These are phyloP conservation scores for Poliocrania exsul DNA, from an alignment of 2,797 vertebrate genomes.

Conservation along the genomic window DNA sequence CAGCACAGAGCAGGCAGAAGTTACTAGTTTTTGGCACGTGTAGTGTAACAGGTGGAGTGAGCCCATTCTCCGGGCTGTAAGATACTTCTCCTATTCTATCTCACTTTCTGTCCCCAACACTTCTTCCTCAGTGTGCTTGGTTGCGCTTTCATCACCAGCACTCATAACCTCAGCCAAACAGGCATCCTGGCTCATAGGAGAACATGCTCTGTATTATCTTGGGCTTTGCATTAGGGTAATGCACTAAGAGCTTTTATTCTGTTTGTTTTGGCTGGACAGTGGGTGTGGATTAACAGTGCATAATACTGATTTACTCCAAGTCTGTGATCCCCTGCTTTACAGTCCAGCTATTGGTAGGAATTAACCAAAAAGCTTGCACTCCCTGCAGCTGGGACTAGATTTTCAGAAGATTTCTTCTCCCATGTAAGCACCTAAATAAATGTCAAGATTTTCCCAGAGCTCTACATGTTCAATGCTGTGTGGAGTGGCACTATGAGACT, in stretches of 20 bases:
- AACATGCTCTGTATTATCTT: background rate
- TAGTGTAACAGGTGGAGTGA: background rate
- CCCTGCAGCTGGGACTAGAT: background rate
- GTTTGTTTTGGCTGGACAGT: constrained; percentile 19
- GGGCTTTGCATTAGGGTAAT: constrained; percentile 19
- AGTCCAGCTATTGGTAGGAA: background rate
- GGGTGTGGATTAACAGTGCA: constrained; percentile 32
- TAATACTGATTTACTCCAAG: constrained; percentile 14
- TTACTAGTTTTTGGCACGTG: background rate
- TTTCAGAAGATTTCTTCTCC: constrained; percentile 8
- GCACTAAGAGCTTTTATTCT: constrained; percentile 27
- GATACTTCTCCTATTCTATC: background rate
- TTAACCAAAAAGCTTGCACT: constrained; percentile 12
- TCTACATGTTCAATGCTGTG: background rate
- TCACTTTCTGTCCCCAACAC: background rate
- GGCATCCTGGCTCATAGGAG: background rate
- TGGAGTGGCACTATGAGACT: background rate
- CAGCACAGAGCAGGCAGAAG: background rate
- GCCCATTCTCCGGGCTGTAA: rapidly evolving
- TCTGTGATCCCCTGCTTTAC: background rate
- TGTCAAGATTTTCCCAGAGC: background rate
- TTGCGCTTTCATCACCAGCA: background rate
- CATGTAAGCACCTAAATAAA: background rate
- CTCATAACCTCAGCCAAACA: background rate
- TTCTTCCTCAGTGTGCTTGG: background rate